phyloP scores from a whole-genome alignment of 2,888 invertebrate genomes.

The Dasypolia templi region DNA sequence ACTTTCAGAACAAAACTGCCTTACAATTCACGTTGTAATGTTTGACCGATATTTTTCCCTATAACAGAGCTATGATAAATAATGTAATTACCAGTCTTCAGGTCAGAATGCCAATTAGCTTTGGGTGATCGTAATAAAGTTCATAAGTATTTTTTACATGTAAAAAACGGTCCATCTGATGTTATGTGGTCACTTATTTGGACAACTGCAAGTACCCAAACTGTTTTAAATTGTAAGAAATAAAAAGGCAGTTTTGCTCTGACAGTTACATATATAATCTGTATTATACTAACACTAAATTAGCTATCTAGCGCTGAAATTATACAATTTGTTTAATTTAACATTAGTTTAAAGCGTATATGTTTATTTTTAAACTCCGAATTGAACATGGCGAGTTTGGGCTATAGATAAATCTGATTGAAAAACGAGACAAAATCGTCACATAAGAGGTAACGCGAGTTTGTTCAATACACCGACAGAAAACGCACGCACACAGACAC shows the following conservation, averaged over 20 bases:
- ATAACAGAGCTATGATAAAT: background rate
- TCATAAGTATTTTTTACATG: too few species aligned
- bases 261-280: constrained; percentile 43
- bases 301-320: constrained; percentile 54
- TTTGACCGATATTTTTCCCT: background rate
- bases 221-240: background rate
- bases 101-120: background rate
- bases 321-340: constrained; percentile 39
- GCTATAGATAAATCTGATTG: constrained; percentile 1
- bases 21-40: background rate
- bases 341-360: constrained; percentile 36
- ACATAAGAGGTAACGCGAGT: background rate
- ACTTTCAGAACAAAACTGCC: constrained; percentile 4
- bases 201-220: background rate
- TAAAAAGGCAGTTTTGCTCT: constrained; percentile 36
- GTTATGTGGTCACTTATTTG: background rate
- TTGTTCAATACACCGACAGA: background rate
- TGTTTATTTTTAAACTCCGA: constrained; percentile 13
- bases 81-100: background rate
- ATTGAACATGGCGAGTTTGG: constrained; percentile 5
- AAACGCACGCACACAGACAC: background rate
- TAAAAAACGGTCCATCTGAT: too few species aligned
- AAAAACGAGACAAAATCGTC: background rate
- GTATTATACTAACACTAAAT: constrained; percentile 48
- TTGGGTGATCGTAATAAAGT: background rate